These are phyloP conservation scores for Nudaria mundana DNA, from an alignment of 2,888 invertebrate species.

Conservation along the genomic window DNA sequence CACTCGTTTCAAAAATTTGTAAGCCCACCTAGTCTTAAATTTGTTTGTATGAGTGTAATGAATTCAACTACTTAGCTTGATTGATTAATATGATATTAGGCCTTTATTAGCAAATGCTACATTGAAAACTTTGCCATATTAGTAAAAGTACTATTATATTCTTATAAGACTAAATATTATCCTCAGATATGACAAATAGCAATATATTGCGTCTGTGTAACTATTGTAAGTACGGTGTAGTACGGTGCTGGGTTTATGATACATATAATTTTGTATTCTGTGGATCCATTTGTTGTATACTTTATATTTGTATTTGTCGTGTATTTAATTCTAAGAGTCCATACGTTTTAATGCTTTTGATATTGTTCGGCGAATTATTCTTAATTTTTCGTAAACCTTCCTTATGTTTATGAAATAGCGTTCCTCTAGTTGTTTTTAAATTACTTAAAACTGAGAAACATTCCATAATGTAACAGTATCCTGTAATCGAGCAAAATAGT, in stretches of 20 bases:
- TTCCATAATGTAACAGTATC: conserved; percentile 67
- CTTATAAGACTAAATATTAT: conserved; percentile 74
- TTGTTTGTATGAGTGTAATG: conserved; percentile 58
- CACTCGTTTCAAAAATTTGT: conserved; percentile 62
- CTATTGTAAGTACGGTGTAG: conserved; percentile 74
- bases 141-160: conserved; percentile 76
- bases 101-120: conserved; percentile 69
- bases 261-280: conserved; percentile 71
- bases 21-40: conserved; percentile 79
- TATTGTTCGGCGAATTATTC: conserved; percentile 75
- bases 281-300: conserved; percentile 68
- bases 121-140: conserved; percentile 82
- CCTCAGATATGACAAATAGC: conserved; percentile 63
- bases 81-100: conserved; percentile 60
- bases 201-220: conserved; percentile 68
- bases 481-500: not conserved
- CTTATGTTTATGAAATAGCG: conserved; percentile 14
- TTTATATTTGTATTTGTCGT: conserved; percentile 69
- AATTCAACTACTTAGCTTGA: conserved; percentile 62
- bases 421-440: conserved; percentile 25
- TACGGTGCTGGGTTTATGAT: conserved; percentile 78
- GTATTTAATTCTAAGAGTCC: conserved; percentile 63
- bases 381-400: conserved; percentile 51
- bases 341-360: conserved; percentile 58
- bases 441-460: conserved; percentile 61